Evolutionary conservation across 2,888 invertebrate genomes (phyloP), one percentile per base, ranked within the genome.

Genomic region (Stenoptilia bipunctidactyla): DNA sequence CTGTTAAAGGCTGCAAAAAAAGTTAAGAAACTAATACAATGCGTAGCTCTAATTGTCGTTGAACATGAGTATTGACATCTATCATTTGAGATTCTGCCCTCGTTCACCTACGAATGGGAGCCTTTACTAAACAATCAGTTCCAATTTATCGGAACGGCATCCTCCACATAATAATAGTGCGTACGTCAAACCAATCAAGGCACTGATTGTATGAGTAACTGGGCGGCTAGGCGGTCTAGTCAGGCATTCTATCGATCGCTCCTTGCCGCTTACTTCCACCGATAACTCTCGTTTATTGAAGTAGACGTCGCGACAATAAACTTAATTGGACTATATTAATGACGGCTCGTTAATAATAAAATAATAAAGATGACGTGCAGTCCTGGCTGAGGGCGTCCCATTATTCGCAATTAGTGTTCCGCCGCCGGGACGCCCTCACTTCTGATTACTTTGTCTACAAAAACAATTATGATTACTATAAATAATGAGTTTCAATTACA

Each of bases 201-300:
- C 67, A 60, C 66, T 82, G 82, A 82, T 83, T 82, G 82, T 74
- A 75, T 69, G 76, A 77, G 75, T 79, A 79, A 80, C 77, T 75
- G 75, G 70, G 70, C 75, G 75, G 74, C 74, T 68, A 66, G 63
- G 59, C 64, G 67, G 61, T 77, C 77, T 77, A 73, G 80, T 80
- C 79, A 76, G 63, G 66, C 59, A 63, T n/a, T n/a, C n/a, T n/a
- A n/a, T n/a, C 65, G 59, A 63, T 58, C 66, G 65, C 61, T 53
- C 59, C 53, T 52, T 42, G 44, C 40, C 42, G 44, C 40, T 43
- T 40, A 38, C 50, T 55, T 58, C 52, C 6, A 34, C 2, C 58
- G 61, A 73, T 73, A 71, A 67, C 67, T 70, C 69, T 65, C 70
- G 65, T 59, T 74, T 70, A 80, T 76, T 74, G 68, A 59, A 70